phyloP scores from a whole-genome alignment of 2,113 vertebrate genomes.

The Lophius piscatorius region DNA sequence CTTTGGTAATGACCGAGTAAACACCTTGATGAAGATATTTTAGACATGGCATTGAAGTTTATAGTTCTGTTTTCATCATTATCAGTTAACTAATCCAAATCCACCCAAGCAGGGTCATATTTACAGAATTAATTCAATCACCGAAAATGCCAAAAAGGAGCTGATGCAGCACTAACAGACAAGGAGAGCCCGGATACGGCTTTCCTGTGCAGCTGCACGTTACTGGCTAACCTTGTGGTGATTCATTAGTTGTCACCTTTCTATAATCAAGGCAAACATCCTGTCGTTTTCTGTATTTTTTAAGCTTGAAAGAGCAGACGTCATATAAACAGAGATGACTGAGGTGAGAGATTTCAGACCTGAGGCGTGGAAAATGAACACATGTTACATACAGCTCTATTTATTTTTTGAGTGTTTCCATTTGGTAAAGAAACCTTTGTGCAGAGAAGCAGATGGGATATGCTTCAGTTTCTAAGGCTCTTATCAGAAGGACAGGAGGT shows the following conservation, averaged over 20 bases:
- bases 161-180: constrained; percentile 44
- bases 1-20: no score
- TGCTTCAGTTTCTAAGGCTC: constrained; percentile 34
- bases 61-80: no score
- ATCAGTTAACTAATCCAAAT: no score
- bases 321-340: constrained; percentile 1
- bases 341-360: constrained; percentile 7
- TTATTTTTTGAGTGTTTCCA: constrained; percentile 16
- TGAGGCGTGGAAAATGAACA: constrained; percentile 1
- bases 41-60: neutral
- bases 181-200: neutral
- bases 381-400: constrained; percentile 22
- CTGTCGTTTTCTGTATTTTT: constrained; percentile 28
- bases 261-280: constrained; percentile 59
- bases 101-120: constrained; percentile 4
- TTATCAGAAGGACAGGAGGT: constrained; percentile 48
- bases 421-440: constrained; percentile 24
- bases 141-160: constrained; percentile 32
- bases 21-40: neutral
- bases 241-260: constrained; percentile 39
- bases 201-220: constrained; percentile 60
- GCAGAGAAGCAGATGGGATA: constrained; percentile 40
- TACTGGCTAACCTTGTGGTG: constrained; percentile 30
- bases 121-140: constrained; percentile 9
- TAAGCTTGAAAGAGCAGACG: constrained; percentile 1